Evolutionary conservation across 2,888 invertebrate genomes (phyloP).

Genomic region (Eumacrocentrus americanus): DNA sequence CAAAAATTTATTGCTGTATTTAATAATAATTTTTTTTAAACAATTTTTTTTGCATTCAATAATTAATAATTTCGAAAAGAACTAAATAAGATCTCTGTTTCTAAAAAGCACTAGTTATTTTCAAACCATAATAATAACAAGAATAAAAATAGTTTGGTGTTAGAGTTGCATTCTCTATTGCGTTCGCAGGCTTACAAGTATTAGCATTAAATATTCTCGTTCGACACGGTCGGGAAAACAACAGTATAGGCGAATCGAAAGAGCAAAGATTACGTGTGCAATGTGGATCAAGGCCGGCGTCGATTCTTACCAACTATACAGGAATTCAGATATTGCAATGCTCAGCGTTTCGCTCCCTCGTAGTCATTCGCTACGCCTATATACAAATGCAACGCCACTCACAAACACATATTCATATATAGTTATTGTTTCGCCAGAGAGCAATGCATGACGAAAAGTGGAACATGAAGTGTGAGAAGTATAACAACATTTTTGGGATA

Average conservation of each 20-base stretch:
- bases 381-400: background rate
- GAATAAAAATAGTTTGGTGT: too few relatives aligned
- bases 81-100: too few relatives aligned
- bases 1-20: too few relatives aligned
- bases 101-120: too few relatives aligned
- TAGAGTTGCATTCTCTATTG: too few relatives aligned
- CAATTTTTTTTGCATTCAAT: too few relatives aligned
- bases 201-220: slow-evolving; percentile 18
- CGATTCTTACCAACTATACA: slow-evolving; percentile 45
- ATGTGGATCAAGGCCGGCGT: slow-evolving; percentile 53
- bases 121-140: too few relatives aligned
- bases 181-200: too few relatives aligned
- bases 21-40: too few relatives aligned
- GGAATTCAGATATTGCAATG: slow-evolving; percentile 51
- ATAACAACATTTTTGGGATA: too few relatives aligned
- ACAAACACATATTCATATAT: background rate
- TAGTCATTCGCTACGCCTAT: slow-evolving; percentile 16
- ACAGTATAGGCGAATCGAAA: slow-evolving; percentile 12
- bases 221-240: slow-evolving; percentile 10
- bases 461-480: too few relatives aligned
- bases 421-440: background rate
- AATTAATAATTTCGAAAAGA: too few relatives aligned
- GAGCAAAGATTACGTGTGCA: slow-evolving; percentile 23
- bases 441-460: background rate
- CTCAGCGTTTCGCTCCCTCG: slow-evolving; percentile 41